phyloP scores from a whole-genome alignment of 2,113 vertebrate genomes.

The Solea senegalensis region DNA sequence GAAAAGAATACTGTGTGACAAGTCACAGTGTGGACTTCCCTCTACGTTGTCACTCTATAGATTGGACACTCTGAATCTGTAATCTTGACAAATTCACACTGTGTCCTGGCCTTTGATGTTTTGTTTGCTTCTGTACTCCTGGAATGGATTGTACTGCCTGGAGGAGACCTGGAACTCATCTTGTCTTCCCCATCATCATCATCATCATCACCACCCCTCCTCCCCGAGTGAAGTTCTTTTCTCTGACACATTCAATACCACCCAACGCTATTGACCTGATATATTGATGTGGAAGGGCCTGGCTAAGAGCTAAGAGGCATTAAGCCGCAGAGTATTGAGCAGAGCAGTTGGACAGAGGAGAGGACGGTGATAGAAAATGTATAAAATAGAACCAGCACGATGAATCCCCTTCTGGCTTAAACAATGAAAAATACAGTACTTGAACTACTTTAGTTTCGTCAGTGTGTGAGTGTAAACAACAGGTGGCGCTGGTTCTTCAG shows the following conservation, averaged over 20 bases:
- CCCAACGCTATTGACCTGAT: conserved; percentile 74
- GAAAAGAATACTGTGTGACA: background rate
- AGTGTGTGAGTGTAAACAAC: conserved; percentile 38
- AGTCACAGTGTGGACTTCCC: conserved; percentile 1
- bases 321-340: conserved; percentile 56
- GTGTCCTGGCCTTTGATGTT: conserved; percentile 2
- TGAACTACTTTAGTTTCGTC: background rate
- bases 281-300: conserved; percentile 66
- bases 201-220: conserved; percentile 13
- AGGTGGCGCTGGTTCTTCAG: conserved; percentile 71
- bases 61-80: conserved; percentile 27
- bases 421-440: conserved; percentile 1
- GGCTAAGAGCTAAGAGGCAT: conserved; percentile 65
- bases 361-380: background rate
- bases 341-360: conserved; percentile 27
- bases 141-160: conserved; percentile 36
- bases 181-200: conserved; percentile 2
- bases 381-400: background rate
- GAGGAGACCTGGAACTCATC: conserved; percentile 30
- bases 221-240: conserved; percentile 60
- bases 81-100: conserved; percentile 17
- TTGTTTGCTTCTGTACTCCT: conserved; percentile 3
- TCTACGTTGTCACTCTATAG: conserved; percentile 3
- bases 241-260: conserved; percentile 73
- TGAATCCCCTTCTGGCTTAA: background rate